Percentiles rank a stretch among this genome's conserved stretches.
Conservation (phyloP, 2,113 vertebrate species). For the Anseranas semipalmata region DNA sequence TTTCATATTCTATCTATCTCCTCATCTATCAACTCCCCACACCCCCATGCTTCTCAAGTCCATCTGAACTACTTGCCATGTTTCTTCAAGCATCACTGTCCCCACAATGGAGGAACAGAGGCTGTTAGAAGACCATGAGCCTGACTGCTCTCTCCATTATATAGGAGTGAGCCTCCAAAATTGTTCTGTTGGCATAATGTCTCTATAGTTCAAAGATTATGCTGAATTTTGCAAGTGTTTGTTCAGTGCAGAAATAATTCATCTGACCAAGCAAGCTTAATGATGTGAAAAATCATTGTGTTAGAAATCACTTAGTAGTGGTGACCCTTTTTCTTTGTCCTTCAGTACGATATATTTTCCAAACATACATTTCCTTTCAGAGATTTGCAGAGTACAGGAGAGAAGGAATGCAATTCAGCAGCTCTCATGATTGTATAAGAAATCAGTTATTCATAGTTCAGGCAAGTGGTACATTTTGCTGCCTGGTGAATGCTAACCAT, state of each 20-base stretch:
- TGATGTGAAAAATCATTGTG: neutral
- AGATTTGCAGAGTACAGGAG: neutral
- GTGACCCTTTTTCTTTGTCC: neutral
- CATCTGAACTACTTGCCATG: rapidly evolving
- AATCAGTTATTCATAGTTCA: constrained; percentile 35
- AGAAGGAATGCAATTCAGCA: neutral
- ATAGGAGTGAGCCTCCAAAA: neutral
- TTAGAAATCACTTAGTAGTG: neutral
- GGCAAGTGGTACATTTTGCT: neutral
- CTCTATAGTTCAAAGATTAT: neutral
- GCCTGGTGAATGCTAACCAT: neutral
- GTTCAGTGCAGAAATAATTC: neutral
- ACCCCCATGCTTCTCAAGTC: neutral
- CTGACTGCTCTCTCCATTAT: neutral
- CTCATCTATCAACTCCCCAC: rapidly evolving
- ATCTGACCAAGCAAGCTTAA: neutral
- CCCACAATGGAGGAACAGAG: neutral
- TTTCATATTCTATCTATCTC: neutral
- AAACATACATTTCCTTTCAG: neutral
- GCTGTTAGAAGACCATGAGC: neutral
- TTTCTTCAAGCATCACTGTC: neutral
- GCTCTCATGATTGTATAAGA: constrained; percentile 15
- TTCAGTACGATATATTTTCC: neutral
- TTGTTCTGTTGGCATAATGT: neutral
- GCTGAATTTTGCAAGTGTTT: neutral